These are phyloP conservation scores for Archegozetes longisetosus DNA, from an alignment of 1,140 invertebrate species.

Conservation along the genomic window DNA sequence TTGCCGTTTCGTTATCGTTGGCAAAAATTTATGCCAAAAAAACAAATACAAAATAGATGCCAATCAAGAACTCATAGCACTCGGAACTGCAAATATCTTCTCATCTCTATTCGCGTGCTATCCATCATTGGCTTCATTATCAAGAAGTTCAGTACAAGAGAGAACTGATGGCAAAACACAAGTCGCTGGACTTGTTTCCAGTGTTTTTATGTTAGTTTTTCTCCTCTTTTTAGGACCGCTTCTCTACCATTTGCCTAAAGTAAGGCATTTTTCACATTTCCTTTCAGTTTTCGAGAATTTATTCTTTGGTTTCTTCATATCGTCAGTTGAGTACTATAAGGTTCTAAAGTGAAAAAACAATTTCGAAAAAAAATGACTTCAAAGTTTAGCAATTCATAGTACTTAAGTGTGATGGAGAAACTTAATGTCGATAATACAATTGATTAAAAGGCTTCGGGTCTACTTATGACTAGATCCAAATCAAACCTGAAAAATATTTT, in stretches of 20 bases:
- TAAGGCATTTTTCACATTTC: slow-evolving; percentile 22
- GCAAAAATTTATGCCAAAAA: slow-evolving; percentile 39
- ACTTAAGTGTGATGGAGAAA: no score
- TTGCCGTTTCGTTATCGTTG: slow-evolving; percentile 40
- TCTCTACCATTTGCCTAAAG: slow-evolving; percentile 30
- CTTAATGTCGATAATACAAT: no score
- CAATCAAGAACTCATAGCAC: slow-evolving; percentile 41
- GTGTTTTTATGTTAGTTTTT: slow-evolving; percentile 33
- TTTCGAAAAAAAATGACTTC: no score
- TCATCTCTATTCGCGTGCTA: slow-evolving; percentile 37
- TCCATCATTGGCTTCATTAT: slow-evolving; percentile 36
- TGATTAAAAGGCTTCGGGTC: no score
- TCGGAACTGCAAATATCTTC: slow-evolving; percentile 33
- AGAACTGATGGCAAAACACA: slow-evolving; percentile 33
- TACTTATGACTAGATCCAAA: no score
- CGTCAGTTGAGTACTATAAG: no score
- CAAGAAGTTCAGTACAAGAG: slow-evolving; percentile 33
- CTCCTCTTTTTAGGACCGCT: slow-evolving; percentile 34
- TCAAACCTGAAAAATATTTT: no score
- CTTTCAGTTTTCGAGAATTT: not conserved
- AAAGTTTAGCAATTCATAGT: no score
- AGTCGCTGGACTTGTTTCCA: slow-evolving; percentile 34
- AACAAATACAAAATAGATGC: slow-evolving; percentile 38
- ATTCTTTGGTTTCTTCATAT: not conserved
- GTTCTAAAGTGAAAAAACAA: no score